Percentiles rank a stretch among this genome's conserved stretches.
These are phyloP conservation scores for Cylloceria caligata DNA, from an alignment of 2,888 invertebrate species.

Conservation along the genomic window DNA sequence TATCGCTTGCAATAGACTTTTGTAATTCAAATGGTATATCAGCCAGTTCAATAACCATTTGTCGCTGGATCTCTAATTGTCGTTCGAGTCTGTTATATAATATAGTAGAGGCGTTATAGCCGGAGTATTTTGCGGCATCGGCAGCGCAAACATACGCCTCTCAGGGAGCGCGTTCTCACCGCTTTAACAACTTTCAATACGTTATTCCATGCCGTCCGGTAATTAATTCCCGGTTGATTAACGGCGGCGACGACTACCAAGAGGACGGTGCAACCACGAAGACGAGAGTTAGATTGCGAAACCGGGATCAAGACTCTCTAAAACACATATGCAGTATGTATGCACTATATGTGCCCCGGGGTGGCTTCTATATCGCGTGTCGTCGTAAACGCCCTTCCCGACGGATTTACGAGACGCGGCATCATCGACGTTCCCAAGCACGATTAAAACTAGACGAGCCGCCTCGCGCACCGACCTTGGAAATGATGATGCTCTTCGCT, in stretches of 20 bases:
- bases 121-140: slow-evolving; percentile 55
- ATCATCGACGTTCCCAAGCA: slow-evolving; percentile 59
- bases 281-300: slow-evolving; percentile 40
- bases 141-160: slow-evolving; percentile 56
- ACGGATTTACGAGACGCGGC: slow-evolving; percentile 68
- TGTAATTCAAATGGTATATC: slow-evolving; percentile 17
- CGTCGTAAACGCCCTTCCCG: slow-evolving; percentile 67
- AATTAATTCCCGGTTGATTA: slow-evolving; percentile 69
- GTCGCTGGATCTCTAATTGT: slow-evolving; percentile 51
- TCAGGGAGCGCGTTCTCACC: slow-evolving; percentile 43
- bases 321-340: slow-evolving; percentile 24
- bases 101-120: slow-evolving; percentile 36
- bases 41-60: slow-evolving; percentile 54
- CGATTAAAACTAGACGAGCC: slow-evolving; percentile 64
- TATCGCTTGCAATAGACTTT: slow-evolving; percentile 3
- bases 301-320: slow-evolving; percentile 37
- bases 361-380: slow-evolving; percentile 67
- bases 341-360: slow-evolving; percentile 37
- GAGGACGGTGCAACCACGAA: slow-evolving; percentile 26
- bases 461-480: slow-evolving; percentile 49
- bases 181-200: slow-evolving; percentile 61
- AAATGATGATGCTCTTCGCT: slow-evolving; percentile 59
- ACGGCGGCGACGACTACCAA: slow-evolving; percentile 57
- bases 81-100: slow-evolving; percentile 35
- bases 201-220: slow-evolving; percentile 61